Evolutionary conservation across 2,113 vertebrate species (phyloP).

Genomic region (Turnix velox): DNA sequence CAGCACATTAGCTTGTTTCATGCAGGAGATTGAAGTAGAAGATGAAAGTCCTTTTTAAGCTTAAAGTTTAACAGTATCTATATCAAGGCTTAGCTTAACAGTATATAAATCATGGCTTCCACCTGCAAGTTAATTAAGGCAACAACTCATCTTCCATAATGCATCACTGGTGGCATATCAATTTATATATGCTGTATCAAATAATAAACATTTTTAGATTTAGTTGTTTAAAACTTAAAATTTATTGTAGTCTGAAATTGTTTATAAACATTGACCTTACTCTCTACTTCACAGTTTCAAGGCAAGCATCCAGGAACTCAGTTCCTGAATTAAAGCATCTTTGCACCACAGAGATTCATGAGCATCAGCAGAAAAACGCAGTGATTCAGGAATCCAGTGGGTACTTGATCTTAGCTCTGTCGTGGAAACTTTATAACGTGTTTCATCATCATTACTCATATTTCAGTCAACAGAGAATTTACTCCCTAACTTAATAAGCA

Average conservation of each 20-base stretch:
- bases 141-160: not conserved
- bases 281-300: not conserved
- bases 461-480: not conserved
- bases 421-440: not conserved
- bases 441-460: not conserved
- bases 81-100: not conserved
- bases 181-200: no score
- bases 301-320: not conserved
- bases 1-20: not conserved
- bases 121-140: not conserved
- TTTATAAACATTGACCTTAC: not conserved
- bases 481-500: not conserved
- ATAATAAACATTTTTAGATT: not conserved
- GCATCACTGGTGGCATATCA: fast-evolving
- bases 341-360: not conserved
- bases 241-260: not conserved
- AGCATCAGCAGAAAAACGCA: not conserved
- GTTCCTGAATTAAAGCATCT: not conserved
- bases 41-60: not conserved
- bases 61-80: not conserved
- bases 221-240: not conserved
- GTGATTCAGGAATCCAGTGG: not conserved
- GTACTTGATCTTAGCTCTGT: not conserved
- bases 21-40: not conserved
- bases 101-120: not conserved